phyloP scores from a whole-genome alignment of 2,888 invertebrate species.

The Dione juno region DNA sequence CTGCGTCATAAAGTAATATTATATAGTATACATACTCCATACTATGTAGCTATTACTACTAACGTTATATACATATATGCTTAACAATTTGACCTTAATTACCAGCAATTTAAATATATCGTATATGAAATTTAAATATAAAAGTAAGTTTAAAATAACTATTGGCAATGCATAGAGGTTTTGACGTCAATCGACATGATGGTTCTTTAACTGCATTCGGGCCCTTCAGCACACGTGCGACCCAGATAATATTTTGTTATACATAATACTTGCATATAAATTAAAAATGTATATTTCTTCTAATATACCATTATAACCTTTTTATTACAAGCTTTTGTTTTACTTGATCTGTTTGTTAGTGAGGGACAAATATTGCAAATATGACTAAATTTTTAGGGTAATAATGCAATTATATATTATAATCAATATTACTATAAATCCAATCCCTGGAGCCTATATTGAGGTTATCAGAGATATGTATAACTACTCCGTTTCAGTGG shows the following conservation, averaged over 20 bases:
- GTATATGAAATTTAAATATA: slow-evolving; percentile 19
- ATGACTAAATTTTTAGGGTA: no score
- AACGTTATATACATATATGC: neutral
- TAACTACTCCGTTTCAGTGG: no score
- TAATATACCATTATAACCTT: neutral
- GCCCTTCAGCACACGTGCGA: slow-evolving; percentile 62
- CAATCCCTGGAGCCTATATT: no score
- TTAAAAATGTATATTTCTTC: slow-evolving; percentile 47
- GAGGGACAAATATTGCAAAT: no score
- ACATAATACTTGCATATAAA: slow-evolving; percentile 50
- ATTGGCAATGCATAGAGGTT: slow-evolving; percentile 51
- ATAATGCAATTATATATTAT: no score
- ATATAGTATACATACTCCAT: neutral
- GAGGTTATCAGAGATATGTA: no score
- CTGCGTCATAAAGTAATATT: neutral
- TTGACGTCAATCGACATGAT: slow-evolving; percentile 74
- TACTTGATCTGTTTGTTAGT: no score
- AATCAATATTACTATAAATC: no score
- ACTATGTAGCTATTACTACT: no score
- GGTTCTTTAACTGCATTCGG: slow-evolving; percentile 56
- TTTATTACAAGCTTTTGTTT: no score
- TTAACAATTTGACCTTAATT: neutral
- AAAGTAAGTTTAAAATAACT: slow-evolving; percentile 41
- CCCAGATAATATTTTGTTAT: slow-evolving; percentile 47
- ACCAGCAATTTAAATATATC: slow-evolving; percentile 7